These are phyloP conservation scores for Pangasius krempfi DNA, from an alignment of 2,797 vertebrate genomes.

Conservation along the genomic window DNA sequence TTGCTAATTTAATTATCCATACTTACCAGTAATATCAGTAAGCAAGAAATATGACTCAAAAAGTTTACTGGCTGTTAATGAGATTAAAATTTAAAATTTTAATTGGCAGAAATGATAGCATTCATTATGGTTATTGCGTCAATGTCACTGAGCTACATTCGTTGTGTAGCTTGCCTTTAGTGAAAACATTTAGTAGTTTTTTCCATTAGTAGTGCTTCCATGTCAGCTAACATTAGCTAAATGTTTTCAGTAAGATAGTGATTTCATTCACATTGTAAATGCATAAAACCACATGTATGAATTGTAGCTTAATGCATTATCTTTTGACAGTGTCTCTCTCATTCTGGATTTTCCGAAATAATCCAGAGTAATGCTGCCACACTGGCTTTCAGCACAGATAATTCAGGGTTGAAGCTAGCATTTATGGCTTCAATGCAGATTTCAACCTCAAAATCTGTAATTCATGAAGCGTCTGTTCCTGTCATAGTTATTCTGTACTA, in stretches of 20 bases:
- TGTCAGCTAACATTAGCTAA: background rate
- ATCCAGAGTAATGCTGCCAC: background rate
- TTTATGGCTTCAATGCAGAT: background rate
- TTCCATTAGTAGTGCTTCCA: background rate
- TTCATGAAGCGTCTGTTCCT: background rate
- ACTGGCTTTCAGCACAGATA: background rate
- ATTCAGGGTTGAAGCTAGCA: background rate
- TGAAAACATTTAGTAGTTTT: background rate
- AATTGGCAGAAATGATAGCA: background rate
- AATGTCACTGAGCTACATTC: background rate
- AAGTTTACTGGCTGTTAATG: background rate
- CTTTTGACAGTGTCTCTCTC: background rate
- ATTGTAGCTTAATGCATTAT: background rate
- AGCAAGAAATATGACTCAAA: background rate
- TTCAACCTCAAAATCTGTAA: background rate
- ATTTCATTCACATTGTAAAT: background rate
- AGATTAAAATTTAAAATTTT: background rate
- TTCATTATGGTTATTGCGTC: background rate
- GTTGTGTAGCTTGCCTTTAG: background rate
- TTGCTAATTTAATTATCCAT: background rate
- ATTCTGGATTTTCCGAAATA: background rate
- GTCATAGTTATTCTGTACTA: background rate
- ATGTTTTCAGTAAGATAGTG: background rate
- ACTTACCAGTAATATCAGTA: background rate
- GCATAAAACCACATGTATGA: background rate